phyloP scores from a whole-genome alignment of 2,888 invertebrate genomes.

The Luperina testacea region DNA sequence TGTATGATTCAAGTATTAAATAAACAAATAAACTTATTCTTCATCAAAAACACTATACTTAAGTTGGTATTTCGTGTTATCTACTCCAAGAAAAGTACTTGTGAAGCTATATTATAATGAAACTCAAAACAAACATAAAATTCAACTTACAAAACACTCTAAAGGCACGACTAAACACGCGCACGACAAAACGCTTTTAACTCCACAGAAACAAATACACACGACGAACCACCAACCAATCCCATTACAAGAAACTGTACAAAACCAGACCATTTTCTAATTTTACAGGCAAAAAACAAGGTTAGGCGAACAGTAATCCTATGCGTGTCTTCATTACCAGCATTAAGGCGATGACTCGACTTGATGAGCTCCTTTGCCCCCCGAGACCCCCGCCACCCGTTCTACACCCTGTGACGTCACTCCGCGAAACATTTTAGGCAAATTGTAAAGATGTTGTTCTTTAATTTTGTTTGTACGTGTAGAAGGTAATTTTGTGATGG shows the following conservation, averaged over 20 bases:
- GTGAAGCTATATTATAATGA: not conserved
- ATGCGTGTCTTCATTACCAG: slow-evolving; percentile 72
- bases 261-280: slow-evolving; percentile 41
- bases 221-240: slow-evolving; percentile 9
- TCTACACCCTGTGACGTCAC: slow-evolving; percentile 36
- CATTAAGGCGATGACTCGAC: slow-evolving; percentile 76
- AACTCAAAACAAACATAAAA: slow-evolving; percentile 23
- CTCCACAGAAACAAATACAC: slow-evolving; percentile 20
- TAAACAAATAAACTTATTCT: not conserved
- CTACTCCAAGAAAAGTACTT: not conserved
- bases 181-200: not conserved
- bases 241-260: slow-evolving; percentile 22
- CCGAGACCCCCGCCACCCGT: slow-evolving; percentile 3
- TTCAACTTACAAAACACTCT: slow-evolving; percentile 1
- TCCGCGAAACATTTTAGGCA: slow-evolving; percentile 50
- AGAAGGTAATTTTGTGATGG: slow-evolving; percentile 19
- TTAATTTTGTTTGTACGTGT: slow-evolving; percentile 53
- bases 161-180: not conserved
- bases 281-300: slow-evolving; percentile 50
- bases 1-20: not conserved
- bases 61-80: not conserved
- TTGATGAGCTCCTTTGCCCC: slow-evolving; percentile 70
- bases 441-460: slow-evolving; percentile 65
- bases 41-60: not conserved
- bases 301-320: slow-evolving; percentile 55